These are phyloP conservation scores for human DNA, from an alignment of 2,113 vertebrate genomes.

Conservation along the genomic window DNA sequence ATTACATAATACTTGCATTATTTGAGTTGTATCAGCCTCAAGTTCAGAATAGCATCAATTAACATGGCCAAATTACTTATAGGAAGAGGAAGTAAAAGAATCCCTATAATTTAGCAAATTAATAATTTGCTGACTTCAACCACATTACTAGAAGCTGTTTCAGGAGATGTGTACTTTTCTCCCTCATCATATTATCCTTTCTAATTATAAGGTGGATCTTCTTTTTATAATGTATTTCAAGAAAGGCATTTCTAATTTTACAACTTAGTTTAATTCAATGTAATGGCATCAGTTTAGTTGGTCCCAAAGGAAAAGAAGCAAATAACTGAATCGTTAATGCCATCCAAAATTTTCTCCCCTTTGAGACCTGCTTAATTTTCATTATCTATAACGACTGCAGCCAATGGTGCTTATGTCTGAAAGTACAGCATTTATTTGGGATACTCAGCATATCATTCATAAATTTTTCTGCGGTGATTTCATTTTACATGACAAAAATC, in stretches of 20 bases:
- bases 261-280: background rate
- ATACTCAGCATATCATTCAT: conserved; percentile 57
- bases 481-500: conserved; percentile 69
- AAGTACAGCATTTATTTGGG: conserved; percentile 26
- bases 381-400: background rate
- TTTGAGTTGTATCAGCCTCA: background rate
- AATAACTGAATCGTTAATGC: conserved; percentile 48
- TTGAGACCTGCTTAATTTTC: conserved; percentile 55
- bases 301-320: background rate
- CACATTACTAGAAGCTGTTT: background rate
- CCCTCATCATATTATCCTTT: background rate
- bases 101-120: background rate
- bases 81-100: background rate
- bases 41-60: background rate
- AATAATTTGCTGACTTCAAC: background rate
- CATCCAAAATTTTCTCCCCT: conserved; percentile 13
- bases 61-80: background rate
- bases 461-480: conserved; percentile 68
- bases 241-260: background rate
- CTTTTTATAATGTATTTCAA: conserved; percentile 8
- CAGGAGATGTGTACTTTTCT: background rate
- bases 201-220: background rate
- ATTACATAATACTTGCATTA: background rate
- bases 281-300: background rate
- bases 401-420: background rate